Conservation (phyloP, 2,888 invertebrate species). For the Sphaeridia pumilis region DNA sequence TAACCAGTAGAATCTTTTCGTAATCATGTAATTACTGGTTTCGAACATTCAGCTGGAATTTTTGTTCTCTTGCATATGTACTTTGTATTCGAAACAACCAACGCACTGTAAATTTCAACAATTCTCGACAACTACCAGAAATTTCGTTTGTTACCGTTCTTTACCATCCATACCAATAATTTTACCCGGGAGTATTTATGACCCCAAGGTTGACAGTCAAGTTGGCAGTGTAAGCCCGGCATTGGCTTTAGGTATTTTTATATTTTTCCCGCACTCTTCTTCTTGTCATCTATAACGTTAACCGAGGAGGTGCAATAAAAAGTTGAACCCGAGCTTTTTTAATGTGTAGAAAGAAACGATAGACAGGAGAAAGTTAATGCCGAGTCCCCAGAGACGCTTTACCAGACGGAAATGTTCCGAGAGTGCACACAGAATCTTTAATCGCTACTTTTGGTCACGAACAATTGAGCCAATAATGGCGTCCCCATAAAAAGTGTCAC, state of each 20-base stretch:
- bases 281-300: neutral
- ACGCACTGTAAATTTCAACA: too few species aligned
- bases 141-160: too few species aligned
- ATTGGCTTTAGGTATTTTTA: neutral
- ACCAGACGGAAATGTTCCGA: neutral
- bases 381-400: neutral
- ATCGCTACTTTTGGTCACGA: constrained; percentile 2
- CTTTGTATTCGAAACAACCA: too few species aligned
- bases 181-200: too few species aligned
- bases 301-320: constrained; percentile 1
- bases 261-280: neutral
- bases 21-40: too few species aligned
- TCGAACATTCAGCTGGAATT: too few species aligned
- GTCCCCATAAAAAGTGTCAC: too few species aligned
- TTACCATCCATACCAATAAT: too few species aligned
- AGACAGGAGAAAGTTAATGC: neutral
- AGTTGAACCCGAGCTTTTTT: neutral
- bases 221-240: neutral
- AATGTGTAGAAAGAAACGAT: neutral
- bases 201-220: too few species aligned
- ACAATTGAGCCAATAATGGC: constrained; percentile 3
- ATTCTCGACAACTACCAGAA: too few species aligned
- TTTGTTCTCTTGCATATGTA: too few species aligned
- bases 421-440: neutral
- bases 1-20: too few species aligned